phyloP scores from a whole-genome alignment of 2,888 invertebrate genomes.

The Minunthozetes semirufus region DNA sequence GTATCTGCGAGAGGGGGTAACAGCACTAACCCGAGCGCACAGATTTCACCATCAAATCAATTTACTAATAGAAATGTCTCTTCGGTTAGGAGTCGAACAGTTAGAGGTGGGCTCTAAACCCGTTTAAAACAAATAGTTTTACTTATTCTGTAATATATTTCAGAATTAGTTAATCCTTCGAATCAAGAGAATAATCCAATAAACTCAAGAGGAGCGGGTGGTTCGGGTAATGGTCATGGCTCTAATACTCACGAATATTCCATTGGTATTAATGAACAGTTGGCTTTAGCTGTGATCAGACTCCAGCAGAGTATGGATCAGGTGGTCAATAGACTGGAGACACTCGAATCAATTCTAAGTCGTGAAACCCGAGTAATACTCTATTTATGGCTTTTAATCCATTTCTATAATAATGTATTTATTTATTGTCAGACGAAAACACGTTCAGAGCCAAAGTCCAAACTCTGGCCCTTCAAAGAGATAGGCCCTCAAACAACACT shows the following conservation, averaged over 20 bases:
- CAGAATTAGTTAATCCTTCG: neutral
- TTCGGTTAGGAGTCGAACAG: neutral
- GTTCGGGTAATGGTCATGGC: neutral
- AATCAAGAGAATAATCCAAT: neutral
- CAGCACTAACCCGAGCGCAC: neutral
- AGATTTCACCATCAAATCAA: neutral
- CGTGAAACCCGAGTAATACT: neutral
- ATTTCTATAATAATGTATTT: no score
- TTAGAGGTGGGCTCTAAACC: neutral
- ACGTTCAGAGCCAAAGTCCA: neutral
- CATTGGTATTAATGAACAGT: constrained; percentile 40
- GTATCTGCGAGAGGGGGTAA: constrained; percentile 5
- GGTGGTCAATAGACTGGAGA: constrained; percentile 39
- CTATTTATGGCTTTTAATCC: neutral
- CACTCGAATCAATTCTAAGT: constrained; percentile 39
- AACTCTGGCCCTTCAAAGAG: constrained; percentile 39
- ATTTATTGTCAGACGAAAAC: neutral
- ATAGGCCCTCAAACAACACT: constrained; percentile 39
- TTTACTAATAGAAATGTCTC: neutral
- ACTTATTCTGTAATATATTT: neutral
- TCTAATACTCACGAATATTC: constrained; percentile 15
- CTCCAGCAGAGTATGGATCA: constrained; percentile 43
- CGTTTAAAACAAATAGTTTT: neutral
- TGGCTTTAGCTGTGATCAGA: constrained; percentile 42
- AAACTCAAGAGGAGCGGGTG: neutral